These are phyloP conservation scores for Seriola rivoliana DNA, from an alignment of 2,113 vertebrate species.

Conservation along the genomic window DNA sequence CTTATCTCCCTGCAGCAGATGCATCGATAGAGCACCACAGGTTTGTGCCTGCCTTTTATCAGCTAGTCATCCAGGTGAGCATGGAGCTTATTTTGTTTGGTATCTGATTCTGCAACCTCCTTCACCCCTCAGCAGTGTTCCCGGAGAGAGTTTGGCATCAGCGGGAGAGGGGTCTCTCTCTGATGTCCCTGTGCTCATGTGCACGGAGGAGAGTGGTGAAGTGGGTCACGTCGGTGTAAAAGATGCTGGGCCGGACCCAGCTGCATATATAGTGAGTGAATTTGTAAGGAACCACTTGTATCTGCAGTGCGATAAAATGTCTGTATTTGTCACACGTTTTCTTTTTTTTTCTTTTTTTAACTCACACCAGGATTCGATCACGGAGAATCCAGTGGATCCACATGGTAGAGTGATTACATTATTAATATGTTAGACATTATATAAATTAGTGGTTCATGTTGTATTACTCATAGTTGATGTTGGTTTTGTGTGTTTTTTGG, in stretches of 20 bases:
- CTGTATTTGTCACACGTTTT: background rate
- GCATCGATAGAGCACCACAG: constrained; percentile 41
- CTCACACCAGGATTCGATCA: constrained; percentile 22
- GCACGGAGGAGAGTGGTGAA: background rate
- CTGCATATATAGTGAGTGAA: constrained; percentile 28
- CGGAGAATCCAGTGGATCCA: constrained; percentile 25
- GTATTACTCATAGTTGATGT: background rate
- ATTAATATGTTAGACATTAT: background rate
- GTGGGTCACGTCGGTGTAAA: background rate
- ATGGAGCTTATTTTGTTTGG: background rate
- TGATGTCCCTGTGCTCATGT: background rate
- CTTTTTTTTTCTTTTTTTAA: constrained; percentile 13
- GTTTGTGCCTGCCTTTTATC: constrained; percentile 45
- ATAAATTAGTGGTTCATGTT: background rate
- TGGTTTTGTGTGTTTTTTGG: constrained; percentile 23
- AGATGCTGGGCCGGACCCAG: background rate
- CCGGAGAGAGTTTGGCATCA: constrained; percentile 41
- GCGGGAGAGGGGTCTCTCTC: background rate
- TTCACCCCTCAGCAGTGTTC: constrained; percentile 75
- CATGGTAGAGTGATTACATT: constrained; percentile 50
- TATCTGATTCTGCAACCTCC: background rate
- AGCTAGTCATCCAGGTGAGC: background rate
- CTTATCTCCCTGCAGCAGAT: constrained; percentile 34
- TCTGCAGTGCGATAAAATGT: accelerated
- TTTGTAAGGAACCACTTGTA: background rate